These are phyloP conservation scores for Brachionus calyciflorus DNA, from an alignment of 1,140 invertebrate species.

Conservation along the genomic window DNA sequence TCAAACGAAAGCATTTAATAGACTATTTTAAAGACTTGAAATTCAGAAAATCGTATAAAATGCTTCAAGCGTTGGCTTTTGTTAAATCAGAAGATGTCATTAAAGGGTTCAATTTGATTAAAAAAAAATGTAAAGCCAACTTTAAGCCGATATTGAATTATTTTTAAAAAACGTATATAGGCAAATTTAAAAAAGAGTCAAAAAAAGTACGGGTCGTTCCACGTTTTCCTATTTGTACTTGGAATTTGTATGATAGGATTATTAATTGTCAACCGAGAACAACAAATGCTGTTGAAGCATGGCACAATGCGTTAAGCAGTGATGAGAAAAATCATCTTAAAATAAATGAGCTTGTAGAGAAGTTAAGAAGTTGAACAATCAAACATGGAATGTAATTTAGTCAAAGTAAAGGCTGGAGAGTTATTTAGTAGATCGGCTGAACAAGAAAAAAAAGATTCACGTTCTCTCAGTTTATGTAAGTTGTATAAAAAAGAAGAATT, in stretches of 20 bases:
- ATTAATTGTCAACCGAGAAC: background rate
- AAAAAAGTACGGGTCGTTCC: background rate
- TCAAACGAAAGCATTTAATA: background rate
- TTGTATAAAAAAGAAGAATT: background rate
- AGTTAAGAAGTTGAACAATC: too few species aligned
- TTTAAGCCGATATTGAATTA: background rate
- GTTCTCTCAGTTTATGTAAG: background rate
- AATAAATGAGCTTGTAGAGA: too few species aligned
- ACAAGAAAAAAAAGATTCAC: slow-evolving; percentile 5
- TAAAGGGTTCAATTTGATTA: background rate
- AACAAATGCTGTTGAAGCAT: background rate
- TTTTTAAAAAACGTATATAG: background rate
- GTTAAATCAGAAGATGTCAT: background rate
- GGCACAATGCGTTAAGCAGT: background rate
- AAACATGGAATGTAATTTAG: background rate
- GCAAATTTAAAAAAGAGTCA: background rate
- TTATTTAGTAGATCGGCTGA: background rate
- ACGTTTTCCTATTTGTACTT: background rate
- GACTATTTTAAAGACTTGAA: slow-evolving; percentile 10
- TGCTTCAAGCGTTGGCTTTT: background rate
- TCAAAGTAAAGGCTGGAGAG: background rate
- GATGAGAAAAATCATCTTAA: too few species aligned
- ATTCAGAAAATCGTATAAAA: slow-evolving; percentile 5
- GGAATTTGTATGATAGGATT: slow-evolving; percentile 5
- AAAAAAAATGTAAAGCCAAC: too few species aligned